Evolutionary conservation across 2,797 vertebrate genomes (phyloP).

Genomic region (Hyperoplus immaculatus): DNA sequence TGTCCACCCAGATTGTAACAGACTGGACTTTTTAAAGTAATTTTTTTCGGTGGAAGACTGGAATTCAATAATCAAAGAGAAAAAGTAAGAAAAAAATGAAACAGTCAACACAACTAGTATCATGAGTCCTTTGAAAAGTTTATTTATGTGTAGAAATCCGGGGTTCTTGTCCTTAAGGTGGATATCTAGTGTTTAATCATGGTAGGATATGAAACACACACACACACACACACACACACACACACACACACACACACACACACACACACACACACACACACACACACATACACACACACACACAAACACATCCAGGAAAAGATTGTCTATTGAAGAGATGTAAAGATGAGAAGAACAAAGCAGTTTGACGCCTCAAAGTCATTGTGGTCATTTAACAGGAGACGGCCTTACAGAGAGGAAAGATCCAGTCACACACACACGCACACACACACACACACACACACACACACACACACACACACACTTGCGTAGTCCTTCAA

Average conservation of each 20-base stretch:
- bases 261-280: not conserved
- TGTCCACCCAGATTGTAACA: not conserved
- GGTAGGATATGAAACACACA: too few relatives aligned
- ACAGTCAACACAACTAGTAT: not conserved
- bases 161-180: not conserved
- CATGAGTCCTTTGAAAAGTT: not conserved
- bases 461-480: constrained; percentile 42
- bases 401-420: constrained; percentile 63
- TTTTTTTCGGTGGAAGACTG: too few relatives aligned
- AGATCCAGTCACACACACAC: constrained; percentile 18
- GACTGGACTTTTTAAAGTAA: not conserved
- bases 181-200: constrained; percentile 20
- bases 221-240: too few relatives aligned
- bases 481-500: constrained; percentile 69
- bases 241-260: too few relatives aligned
- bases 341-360: constrained; percentile 63
- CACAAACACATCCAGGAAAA: not conserved
- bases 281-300: not conserved
- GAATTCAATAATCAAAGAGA: constrained; percentile 16
- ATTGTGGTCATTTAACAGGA: constrained; percentile 75
- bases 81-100: not conserved
- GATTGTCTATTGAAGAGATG: not conserved
- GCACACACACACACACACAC: constrained; percentile 36
- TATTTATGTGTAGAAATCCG: not conserved
- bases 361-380: constrained; percentile 76